Evolutionary conservation across 2,888 invertebrate species (phyloP), one percentile per base, ranked within the genome.

Genomic region (Pharmacophagus antenor): DNA sequence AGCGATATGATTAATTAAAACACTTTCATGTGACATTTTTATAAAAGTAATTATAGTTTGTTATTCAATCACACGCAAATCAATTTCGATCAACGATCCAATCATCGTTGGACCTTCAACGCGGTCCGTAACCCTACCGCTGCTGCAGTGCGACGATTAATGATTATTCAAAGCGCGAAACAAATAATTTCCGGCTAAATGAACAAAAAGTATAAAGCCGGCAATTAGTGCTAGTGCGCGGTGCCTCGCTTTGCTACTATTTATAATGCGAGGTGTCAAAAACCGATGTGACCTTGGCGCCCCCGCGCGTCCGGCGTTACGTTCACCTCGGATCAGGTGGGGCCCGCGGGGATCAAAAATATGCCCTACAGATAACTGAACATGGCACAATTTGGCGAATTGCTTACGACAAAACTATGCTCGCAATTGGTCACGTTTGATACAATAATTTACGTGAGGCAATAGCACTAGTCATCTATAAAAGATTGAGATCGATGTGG

Each of bases 291-390:
- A 88, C 89, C 89, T 90, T 90, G 89, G 73, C 82, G 87, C 88
- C 88, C 84, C 87, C 88, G 81, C 88, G 80, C 86, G 87, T 84
- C 74, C 85, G 79, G 73, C 65, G 70, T 82, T 85, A 83, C 89
- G 76, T 89, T 89, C 88, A 89, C 89, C 89, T 89, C 84, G 79
- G 80, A 84, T 83, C 86, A 82, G 84, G 82, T 84, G 85, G 79
- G 88, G 87, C 86, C 86, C 82, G 79, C 70, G 77, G 79, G 83
- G 82, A 73, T 71, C 69, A 60, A 65, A 66, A 68, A 62, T 66
- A 48, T 65, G 65, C 68, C 67, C 65, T 68, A 64, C 62, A 64
- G 55, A 62, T 66, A 64, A 66, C 66, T 58, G 49, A 61, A 57
- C 63, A 65, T 64, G 67, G 66, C 66, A 54, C 52, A 64, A 18